phyloP scores from a whole-genome alignment of 2,797 vertebrate genomes.

The Lateolabrax maculatus region DNA sequence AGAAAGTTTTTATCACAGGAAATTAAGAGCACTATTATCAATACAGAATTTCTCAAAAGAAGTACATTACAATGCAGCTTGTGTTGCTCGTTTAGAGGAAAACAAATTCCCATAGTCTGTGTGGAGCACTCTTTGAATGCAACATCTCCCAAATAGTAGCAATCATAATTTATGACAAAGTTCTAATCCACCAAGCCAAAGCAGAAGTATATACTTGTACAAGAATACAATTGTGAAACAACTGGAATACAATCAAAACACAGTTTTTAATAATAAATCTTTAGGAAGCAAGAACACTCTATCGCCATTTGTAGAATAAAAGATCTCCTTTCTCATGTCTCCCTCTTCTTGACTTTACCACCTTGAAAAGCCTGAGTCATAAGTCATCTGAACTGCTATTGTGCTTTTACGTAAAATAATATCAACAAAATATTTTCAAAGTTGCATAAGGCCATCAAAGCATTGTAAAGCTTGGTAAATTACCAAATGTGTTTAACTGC shows the following conservation, averaged over 20 bases:
- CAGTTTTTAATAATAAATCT: conserved; percentile 61
- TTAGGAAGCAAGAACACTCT: conserved; percentile 59
- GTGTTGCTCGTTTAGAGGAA: conserved; percentile 46
- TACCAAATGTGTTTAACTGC: conserved; percentile 34
- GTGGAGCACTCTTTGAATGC: conserved; percentile 45
- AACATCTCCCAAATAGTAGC: conserved; percentile 54
- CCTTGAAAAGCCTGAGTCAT: conserved; percentile 75
- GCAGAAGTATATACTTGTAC: conserved; percentile 74
- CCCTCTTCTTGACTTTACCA: conserved; percentile 21
- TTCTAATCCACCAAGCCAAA: conserved; percentile 74
- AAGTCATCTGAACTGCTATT: conserved; percentile 65
- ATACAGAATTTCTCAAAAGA: conserved; percentile 65
- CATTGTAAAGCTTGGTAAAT: conserved; percentile 59
- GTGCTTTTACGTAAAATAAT: conserved; percentile 75
- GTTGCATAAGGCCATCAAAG: conserved; percentile 80
- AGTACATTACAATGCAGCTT: conserved; percentile 64
- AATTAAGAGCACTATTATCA: conserved; percentile 80
- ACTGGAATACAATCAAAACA: conserved; percentile 79
- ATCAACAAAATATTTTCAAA: conserved; percentile 36
- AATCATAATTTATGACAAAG: conserved; percentile 61
- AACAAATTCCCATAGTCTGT: conserved; percentile 34
- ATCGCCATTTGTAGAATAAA: conserved; percentile 40
- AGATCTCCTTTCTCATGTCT: conserved; percentile 34
- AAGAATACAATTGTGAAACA: conserved; percentile 73
- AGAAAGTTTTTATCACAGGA: conserved; percentile 66